Base-by-base conservation (phyloP, 2,797 vertebrate species). In the Rhinogobio ventralis region DNA sequence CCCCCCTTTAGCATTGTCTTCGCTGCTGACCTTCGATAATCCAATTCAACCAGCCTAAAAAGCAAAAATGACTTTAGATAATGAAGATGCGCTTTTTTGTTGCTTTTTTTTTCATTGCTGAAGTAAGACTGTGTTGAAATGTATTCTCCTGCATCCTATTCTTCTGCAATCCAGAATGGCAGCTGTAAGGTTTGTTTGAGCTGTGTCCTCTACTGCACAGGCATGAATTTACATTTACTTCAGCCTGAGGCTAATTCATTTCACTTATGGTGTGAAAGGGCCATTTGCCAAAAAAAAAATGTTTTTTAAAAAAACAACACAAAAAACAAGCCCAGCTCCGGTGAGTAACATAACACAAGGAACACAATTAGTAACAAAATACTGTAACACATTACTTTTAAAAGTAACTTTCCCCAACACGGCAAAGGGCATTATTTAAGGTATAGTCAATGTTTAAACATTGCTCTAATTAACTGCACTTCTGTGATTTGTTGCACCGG, bases 401-500 rank as follows among this genome's bases (percentile, higher is more conserved):
- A 49, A 49, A 49, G 14, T 15, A 49, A 49, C 46, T 49, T 49
- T 49, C 13, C 46, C 14, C 3, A 15, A 15, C 49, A 19, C 49
- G 11, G 60, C 51, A 30, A 64, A 64, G 6, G 23, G 19, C 17
- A 39, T 68, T 36, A 79, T 79, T 30, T 67, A 67, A 66, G 60
- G 28, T 64, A 60, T 28, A 73, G 28, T 23, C 13, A 62, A 14
- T 51, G 71, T 39, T 64, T n/a, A 33, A 62, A 60, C 33, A 14
- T 55, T n/a, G 30, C 62, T 67, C 42, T 51, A 71, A 71, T 55
- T 33, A n/a, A n/a, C n/a, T n/a, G n/a, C n/a, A n/a, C n/a, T n/a
- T 77, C 30, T 75, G 67, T 66, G 71, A 83, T 51, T 51, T 62
- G 57, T 83, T 66, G 13, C 19, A 78, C 74, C 13, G 5, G 82